Conservation (phyloP, 2,113 vertebrate species). For the Python bivittatus region DNA sequence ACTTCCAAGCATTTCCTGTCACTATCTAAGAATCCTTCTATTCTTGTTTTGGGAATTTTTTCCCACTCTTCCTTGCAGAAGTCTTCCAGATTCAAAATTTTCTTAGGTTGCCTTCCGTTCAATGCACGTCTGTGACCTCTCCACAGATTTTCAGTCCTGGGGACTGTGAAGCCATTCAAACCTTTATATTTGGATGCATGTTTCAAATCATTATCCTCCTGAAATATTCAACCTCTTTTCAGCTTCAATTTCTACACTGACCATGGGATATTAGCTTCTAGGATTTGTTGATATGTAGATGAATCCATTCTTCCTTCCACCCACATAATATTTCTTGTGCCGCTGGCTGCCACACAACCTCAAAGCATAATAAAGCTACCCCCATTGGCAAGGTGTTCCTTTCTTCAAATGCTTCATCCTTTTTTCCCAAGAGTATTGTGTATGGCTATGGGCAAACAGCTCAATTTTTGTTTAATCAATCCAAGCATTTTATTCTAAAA, state of each 20-base stretch:
- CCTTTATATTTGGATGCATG: background rate
- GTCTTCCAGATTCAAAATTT: background rate
- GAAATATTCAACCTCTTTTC: background rate
- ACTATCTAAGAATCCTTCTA: background rate
- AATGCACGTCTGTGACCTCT: background rate
- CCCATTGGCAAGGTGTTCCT: background rate
- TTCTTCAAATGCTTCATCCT: background rate
- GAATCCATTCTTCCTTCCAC: background rate
- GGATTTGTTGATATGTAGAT: background rate
- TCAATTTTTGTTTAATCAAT: background rate
- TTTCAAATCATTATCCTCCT: background rate
- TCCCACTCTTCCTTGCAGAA: background rate
- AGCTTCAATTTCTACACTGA: background rate
- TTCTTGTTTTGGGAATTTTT: background rate
- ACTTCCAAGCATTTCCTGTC: background rate
- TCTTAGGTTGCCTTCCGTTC: background rate
- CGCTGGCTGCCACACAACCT: background rate
- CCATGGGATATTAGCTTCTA: background rate
- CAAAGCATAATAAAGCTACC: background rate
- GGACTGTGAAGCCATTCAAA: background rate
- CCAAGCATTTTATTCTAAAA: background rate
- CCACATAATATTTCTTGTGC: background rate
- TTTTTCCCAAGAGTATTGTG: background rate
- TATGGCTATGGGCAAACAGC: background rate
- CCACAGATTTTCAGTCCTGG: background rate